phyloP scores from a whole-genome alignment of 2,888 invertebrate genomes.

The Epiblema foenella region DNA sequence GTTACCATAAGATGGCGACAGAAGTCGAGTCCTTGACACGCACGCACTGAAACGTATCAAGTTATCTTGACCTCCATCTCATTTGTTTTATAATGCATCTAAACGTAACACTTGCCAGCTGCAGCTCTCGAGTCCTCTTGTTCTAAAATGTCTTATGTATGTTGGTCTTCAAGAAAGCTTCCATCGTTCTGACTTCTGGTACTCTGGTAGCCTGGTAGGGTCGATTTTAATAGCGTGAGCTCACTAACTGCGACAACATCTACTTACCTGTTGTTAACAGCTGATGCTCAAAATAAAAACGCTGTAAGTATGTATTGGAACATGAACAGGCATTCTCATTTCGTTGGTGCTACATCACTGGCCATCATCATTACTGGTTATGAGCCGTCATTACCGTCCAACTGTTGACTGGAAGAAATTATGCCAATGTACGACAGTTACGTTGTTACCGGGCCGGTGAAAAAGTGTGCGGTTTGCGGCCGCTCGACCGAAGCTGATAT shows the following conservation, averaged over 20 bases:
- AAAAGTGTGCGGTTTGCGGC: constrained; percentile 49
- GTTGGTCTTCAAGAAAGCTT: not conserved
- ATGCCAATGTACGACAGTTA: constrained; percentile 53
- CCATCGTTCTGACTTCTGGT: not conserved
- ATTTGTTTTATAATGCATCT: constrained; percentile 15
- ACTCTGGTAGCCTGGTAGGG: constrained; percentile 1
- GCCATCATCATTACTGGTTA: constrained; percentile 46
- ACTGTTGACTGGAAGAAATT: constrained; percentile 49
- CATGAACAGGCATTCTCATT: constrained; percentile 36
- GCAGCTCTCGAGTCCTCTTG: constrained; percentile 3
- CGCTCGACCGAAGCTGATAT: constrained; percentile 41
- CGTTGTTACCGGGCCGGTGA: constrained; percentile 47
- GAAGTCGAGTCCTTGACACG: constrained; percentile 19
- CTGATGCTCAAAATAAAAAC: constrained; percentile 2
- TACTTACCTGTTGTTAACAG: constrained; percentile 13
- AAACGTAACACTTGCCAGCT: constrained; percentile 10
- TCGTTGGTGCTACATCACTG: constrained; percentile 37
- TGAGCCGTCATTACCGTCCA: constrained; percentile 46
- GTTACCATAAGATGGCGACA: constrained; percentile 18
- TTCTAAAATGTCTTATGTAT: constrained; percentile 4
- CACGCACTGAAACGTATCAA: constrained; percentile 17
- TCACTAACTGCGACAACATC: constrained; percentile 21
- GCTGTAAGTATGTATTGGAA: not conserved
- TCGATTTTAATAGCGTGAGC: constrained; percentile 10
- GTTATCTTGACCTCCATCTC: constrained; percentile 32